Conservation (phyloP, 2,113 vertebrate genomes). For the Leiothrix lutea region DNA sequence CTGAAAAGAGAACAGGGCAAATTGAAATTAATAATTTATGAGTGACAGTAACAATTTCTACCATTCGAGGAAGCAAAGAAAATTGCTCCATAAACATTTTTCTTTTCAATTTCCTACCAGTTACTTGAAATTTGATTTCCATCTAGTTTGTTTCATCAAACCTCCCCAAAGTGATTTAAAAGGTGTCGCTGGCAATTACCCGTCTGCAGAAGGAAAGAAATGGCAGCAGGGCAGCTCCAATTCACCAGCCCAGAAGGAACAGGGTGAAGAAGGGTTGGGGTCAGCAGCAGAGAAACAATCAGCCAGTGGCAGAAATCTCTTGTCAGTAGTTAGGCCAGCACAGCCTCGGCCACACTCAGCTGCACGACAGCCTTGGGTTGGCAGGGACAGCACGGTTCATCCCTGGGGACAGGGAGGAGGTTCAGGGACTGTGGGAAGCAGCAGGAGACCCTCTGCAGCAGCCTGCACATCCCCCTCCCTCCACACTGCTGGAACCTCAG, state of each 20-base stretch:
- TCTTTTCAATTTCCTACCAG: conserved; percentile 54
- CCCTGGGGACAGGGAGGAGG: not conserved
- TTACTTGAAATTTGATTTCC: conserved; percentile 57
- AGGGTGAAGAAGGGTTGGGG: not conserved
- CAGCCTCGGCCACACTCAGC: fast-evolving
- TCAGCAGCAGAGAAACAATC: not conserved
- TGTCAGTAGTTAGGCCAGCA: not conserved
- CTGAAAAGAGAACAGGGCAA: not conserved
- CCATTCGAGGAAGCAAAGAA: not conserved
- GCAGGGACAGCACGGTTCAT: fast-evolving
- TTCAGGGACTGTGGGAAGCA: not conserved
- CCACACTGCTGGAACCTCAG: not conserved
- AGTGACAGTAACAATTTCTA: conserved; percentile 20
- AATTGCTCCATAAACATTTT: conserved; percentile 60
- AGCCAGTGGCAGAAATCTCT: not conserved
- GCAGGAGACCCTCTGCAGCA: not conserved
- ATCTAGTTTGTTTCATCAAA: conserved; percentile 41
- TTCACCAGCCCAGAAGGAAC: not conserved
- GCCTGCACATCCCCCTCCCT: not conserved
- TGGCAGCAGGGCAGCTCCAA: not conserved
- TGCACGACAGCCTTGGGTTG: not conserved
- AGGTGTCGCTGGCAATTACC: not conserved
- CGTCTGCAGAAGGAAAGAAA: not conserved
- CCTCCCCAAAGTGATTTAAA: conserved; percentile 27
- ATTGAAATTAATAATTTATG: conserved; percentile 47